These are phyloP conservation scores for Lutraria lutraria DNA, from an alignment of 2,888 invertebrate genomes.

Conservation along the genomic window DNA sequence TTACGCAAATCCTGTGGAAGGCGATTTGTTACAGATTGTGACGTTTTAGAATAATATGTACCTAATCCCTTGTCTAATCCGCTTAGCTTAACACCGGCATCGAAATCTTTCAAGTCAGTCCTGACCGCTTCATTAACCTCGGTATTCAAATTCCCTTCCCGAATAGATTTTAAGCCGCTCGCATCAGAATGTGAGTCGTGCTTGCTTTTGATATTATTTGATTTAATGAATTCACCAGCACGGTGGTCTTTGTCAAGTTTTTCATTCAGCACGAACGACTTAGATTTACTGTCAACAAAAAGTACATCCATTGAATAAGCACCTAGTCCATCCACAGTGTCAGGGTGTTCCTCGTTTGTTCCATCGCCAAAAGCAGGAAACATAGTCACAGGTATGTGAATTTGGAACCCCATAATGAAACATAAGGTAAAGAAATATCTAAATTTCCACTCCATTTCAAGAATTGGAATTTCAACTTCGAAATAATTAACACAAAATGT, in stretches of 20 bases:
- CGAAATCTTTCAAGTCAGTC: constrained; percentile 55
- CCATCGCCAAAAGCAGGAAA: constrained; percentile 50
- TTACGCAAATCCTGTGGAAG: constrained; percentile 52
- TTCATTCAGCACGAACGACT: background rate
- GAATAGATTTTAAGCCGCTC: constrained; percentile 37
- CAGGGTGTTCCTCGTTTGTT: background rate
- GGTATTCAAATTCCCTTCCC: constrained; percentile 47
- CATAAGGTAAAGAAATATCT: constrained; percentile 47
- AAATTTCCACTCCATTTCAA: constrained; percentile 47
- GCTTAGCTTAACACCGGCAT: constrained; percentile 44
- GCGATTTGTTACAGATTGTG: constrained; percentile 53
- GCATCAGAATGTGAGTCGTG: constrained; percentile 26
- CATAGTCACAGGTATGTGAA: constrained; percentile 65
- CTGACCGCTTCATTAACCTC: constrained; percentile 57
- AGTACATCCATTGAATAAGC: background rate
- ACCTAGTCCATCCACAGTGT: background rate
- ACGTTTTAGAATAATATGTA: constrained; percentile 59
- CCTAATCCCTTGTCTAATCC: constrained; percentile 60
- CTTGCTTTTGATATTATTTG: constrained; percentile 3
- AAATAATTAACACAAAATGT: background rate
- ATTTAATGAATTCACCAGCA: constrained; percentile 46
- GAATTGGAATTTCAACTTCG: background rate
- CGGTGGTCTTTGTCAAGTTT: constrained; percentile 26
- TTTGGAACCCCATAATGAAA: constrained; percentile 60
- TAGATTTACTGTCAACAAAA: background rate